Evolutionary conservation across 1,140 invertebrate genomes (phyloP).

Genomic region (Lepidurus arcticus): DNA sequence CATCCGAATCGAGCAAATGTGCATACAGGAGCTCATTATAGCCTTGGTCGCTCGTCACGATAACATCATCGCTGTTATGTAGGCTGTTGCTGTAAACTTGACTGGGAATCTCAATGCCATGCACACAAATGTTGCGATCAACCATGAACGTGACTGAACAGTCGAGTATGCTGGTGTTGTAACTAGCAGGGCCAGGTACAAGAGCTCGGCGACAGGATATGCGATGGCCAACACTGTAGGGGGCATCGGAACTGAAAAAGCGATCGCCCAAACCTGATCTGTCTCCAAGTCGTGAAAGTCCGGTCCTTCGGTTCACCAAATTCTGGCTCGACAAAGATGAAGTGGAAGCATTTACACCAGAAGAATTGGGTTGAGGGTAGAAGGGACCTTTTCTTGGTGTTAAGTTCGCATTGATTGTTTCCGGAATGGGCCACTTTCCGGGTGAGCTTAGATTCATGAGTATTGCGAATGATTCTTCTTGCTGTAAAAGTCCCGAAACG

Average conservation of each 20-base stretch:
- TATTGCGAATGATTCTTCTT: conserved; percentile 68
- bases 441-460: conserved; percentile 70
- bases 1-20: conserved; percentile 67
- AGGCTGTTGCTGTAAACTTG: conserved; percentile 32
- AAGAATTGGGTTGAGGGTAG: background rate
- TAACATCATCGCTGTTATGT: background rate
- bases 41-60: conserved; percentile 27
- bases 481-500: conserved; percentile 59
- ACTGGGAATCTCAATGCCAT: conserved; percentile 48
- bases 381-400: background rate
- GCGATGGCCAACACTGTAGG: conserved; percentile 1
- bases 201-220: background rate
- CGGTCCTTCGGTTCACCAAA: background rate
- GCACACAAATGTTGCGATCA: conserved; percentile 67
- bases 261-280: background rate
- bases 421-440: conserved; percentile 57
- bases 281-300: background rate
- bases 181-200: conserved; percentile 32
- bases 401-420: conserved; percentile 51
- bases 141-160: conserved; percentile 68
- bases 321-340: conserved; percentile 21
- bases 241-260: conserved; percentile 3
- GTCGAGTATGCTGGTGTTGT: conserved; percentile 63
- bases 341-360: background rate
- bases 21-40: conserved; percentile 73